Percentiles rank a stretch among this genome's conserved stretches.
Evolutionary conservation across 2,797 vertebrate species (phyloP).

Genomic region (Pipistrellus nathusii): DNA sequence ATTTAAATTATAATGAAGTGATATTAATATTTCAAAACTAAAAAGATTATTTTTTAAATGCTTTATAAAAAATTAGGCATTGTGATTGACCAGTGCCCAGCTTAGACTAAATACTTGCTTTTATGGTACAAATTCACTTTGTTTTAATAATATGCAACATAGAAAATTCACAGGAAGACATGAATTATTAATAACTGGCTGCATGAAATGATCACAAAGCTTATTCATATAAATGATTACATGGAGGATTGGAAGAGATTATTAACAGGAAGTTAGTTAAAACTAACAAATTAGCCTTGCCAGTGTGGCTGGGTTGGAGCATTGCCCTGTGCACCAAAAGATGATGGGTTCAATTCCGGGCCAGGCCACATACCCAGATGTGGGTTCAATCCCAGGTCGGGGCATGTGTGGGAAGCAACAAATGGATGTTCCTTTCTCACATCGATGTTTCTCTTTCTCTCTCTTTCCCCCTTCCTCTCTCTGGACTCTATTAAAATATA

Average conservation of each 20-base stretch:
- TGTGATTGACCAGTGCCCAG: not conserved
- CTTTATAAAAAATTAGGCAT: constrained; percentile 26
- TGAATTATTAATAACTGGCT: constrained; percentile 27
- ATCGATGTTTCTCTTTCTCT: not conserved
- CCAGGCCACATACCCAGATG: not conserved
- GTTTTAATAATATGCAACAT: constrained; percentile 49
- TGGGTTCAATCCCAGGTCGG: not conserved
- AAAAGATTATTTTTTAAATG: constrained; percentile 26
- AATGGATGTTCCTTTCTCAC: not conserved
- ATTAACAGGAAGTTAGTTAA: constrained; percentile 46
- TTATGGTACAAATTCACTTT: constrained; percentile 28
- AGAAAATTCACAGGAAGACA: constrained; percentile 33
- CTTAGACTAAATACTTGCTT: constrained; percentile 38
- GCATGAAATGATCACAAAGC: constrained; percentile 24
- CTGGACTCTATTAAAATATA: too few species aligned
- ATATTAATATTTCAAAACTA: constrained; percentile 38
- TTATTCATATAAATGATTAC: constrained; percentile 57
- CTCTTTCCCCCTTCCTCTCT: not conserved
- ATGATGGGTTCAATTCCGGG: not conserved
- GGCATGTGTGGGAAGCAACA: not conserved
- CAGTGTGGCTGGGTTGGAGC: not conserved
- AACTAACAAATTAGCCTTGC: not conserved
- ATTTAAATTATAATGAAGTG: constrained; percentile 38
- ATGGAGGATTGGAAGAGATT: not conserved
- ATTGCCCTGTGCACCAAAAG: not conserved